Conservation (phyloP, 1,140 invertebrate species). For the Diorhabda carinulata region DNA sequence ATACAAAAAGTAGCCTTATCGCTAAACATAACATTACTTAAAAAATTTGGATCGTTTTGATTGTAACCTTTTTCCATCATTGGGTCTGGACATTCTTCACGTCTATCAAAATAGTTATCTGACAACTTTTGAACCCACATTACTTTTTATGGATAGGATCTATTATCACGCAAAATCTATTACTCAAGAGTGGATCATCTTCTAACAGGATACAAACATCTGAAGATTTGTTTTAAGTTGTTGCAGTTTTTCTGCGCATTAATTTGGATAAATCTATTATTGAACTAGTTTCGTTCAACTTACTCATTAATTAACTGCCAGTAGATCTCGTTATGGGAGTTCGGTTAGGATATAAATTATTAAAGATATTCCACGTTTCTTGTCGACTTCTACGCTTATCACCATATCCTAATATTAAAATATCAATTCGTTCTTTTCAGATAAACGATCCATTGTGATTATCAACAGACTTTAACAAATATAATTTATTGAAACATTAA, state of each 20-base stretch:
- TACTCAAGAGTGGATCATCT: background rate
- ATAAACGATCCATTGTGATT: background rate
- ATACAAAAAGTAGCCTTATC: background rate
- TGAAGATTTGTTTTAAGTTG: background rate
- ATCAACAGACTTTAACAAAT: background rate
- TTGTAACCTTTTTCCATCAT: background rate
- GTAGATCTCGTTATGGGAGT: background rate
- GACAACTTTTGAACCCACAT: too few species aligned
- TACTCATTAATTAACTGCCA: background rate
- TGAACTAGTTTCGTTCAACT: background rate
- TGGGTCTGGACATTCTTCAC: background rate
- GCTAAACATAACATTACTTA: background rate
- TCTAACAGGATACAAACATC: background rate
- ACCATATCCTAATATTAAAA: background rate
- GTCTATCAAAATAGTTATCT: background rate
- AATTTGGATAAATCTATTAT: background rate
- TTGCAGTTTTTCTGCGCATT: background rate
- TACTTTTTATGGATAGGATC: too few species aligned
- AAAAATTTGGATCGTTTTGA: background rate
- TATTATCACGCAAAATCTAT: background rate
- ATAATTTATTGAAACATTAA: background rate
- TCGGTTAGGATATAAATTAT: background rate
- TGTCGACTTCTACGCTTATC: background rate
- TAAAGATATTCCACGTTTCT: background rate
- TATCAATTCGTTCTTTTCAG: background rate